These are phyloP conservation scores for Trididemnum miniatum DNA, from an alignment of 23 tunicate species.

Conservation along the genomic window DNA sequence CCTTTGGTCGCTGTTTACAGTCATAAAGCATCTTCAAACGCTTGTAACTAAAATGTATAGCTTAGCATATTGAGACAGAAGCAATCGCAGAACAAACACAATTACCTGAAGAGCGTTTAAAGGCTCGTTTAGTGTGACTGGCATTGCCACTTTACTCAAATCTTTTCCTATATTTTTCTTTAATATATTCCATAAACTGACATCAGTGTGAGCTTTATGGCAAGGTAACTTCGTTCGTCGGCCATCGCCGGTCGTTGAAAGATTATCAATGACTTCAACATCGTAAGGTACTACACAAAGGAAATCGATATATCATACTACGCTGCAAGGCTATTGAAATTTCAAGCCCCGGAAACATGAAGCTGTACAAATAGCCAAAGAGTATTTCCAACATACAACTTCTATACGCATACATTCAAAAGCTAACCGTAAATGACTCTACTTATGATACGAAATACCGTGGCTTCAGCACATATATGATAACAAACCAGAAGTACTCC, in stretches of 20 bases:
- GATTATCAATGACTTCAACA: slow-evolving; percentile 25
- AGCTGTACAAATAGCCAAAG: no score
- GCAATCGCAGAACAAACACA: no score
- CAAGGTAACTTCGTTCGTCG: slow-evolving; percentile 62
- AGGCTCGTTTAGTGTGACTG: slow-evolving; percentile 94
- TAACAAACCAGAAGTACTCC: no score
- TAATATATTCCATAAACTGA: slow-evolving; percentile 91
- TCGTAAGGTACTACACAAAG: slow-evolving; percentile 62
- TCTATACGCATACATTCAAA: no score
- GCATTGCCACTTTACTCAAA: slow-evolving; percentile 96
- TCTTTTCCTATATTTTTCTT: slow-evolving; percentile 97
- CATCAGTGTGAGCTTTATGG: slow-evolving; percentile 50
- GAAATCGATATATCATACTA: no score
- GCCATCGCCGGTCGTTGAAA: background rate
- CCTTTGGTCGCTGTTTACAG: no score
- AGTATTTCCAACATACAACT: no score
- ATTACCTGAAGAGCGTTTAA: slow-evolving; percentile 89
- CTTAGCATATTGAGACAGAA: background rate
- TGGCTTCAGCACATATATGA: no score
- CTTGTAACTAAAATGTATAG: background rate
- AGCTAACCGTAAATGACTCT: no score
- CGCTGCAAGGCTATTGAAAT: no score
- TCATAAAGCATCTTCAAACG: background rate
- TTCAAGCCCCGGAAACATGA: no score
- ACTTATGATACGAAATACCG: no score